These are phyloP conservation scores for Ganaspis sp. DNA, from an alignment of 1,140 invertebrate genomes.

Conservation along the genomic window DNA sequence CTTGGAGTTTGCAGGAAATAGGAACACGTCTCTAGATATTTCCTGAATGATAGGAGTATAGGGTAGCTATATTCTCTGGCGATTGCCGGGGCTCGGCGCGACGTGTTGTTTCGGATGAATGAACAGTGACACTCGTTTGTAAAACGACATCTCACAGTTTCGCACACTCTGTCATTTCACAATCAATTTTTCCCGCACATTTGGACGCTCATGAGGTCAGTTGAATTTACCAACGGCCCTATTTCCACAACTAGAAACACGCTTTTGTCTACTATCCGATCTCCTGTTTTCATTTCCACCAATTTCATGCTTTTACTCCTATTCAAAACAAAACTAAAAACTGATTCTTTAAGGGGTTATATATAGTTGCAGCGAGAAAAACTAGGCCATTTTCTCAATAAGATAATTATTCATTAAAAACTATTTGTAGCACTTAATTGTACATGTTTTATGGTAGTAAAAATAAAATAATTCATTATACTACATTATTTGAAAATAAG, in stretches of 20 bases:
- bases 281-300: neutral
- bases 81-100: neutral
- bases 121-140: slow-evolving; percentile 1
- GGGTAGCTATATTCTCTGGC: neutral
- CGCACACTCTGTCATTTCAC: neutral
- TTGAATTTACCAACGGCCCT: neutral
- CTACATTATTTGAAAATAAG: too few species aligned
- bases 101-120: slow-evolving; percentile 16
- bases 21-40: neutral
- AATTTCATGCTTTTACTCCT: neutral
- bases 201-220: neutral
- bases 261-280: neutral
- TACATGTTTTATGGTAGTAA: too few species aligned
- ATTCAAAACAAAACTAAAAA: neutral
- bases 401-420: too few species aligned
- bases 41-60: neutral
- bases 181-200: neutral
- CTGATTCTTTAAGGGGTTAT: too few species aligned
- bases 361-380: too few species aligned
- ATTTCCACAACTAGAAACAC: neutral
- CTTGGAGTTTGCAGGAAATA: neutral
- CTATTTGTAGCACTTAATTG: too few species aligned
- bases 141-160: neutral
- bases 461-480: too few species aligned
- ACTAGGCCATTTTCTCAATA: too few species aligned